These are phyloP conservation scores for Hormiphora californensis DNA, from an alignment of 37 sponge, comb jelly and placozoan species.

Conservation along the genomic window DNA sequence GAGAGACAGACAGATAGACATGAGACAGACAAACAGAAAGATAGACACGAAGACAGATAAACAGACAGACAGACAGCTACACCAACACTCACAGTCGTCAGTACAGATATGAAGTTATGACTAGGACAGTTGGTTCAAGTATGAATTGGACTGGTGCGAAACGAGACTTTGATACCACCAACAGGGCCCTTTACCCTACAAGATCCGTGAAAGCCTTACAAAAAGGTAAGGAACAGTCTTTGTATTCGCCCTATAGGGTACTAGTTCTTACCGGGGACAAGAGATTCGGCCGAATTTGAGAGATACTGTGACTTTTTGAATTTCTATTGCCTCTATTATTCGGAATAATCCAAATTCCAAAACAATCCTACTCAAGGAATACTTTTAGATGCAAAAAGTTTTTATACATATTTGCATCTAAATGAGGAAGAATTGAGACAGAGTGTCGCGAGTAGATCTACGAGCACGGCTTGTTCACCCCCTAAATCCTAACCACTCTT, in stretches of 20 bases:
- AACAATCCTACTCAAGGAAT: too few species aligned
- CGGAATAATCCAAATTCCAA: too few species aligned
- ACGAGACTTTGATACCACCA: background rate
- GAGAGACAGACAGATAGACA: too few species aligned
- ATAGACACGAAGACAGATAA: too few species aligned
- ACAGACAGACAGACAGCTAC: too few species aligned
- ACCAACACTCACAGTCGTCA: background rate
- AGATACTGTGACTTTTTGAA: background rate
- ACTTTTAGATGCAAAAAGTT: too few species aligned
- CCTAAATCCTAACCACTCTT: too few species aligned
- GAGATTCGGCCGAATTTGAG: background rate
- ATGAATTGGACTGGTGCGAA: background rate
- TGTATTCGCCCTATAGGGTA: background rate
- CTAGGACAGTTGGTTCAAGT: background rate
- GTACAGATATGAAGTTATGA: background rate
- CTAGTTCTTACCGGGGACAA: background rate
- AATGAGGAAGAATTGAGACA: too few species aligned
- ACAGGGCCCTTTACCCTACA: slow-evolving; percentile 2
- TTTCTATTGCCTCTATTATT: background rate
- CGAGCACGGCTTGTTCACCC: too few species aligned
- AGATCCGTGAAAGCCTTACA: background rate
- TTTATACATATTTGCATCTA: too few species aligned
- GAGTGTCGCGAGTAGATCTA: too few species aligned
- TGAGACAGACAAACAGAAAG: too few species aligned
- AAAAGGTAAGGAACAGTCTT: slow-evolving; percentile 23